phyloP scores from a whole-genome alignment of 2,113 vertebrate species.

The Aegotheles bennettii region DNA sequence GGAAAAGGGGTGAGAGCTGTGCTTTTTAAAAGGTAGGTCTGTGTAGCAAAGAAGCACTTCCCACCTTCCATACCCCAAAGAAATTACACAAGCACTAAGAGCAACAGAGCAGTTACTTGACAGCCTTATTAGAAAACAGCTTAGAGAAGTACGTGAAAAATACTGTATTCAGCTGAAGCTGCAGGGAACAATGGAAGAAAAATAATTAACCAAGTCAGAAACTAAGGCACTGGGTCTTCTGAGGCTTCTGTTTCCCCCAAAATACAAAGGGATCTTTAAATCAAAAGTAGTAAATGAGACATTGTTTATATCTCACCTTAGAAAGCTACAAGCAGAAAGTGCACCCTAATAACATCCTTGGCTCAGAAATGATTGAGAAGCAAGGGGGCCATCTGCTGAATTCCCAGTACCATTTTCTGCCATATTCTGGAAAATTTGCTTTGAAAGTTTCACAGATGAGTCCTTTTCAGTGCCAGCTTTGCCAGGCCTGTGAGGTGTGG shows the following conservation, averaged over 20 bases:
- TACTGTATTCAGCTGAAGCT: slow-evolving; percentile 28
- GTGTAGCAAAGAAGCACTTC: background rate
- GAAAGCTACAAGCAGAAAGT: slow-evolving; percentile 24
- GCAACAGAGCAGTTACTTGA: background rate
- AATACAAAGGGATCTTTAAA: slow-evolving; percentile 33
- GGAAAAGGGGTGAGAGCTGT: background rate
- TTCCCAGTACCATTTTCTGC: slow-evolving; percentile 15
- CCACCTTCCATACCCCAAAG: background rate
- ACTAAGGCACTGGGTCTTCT: background rate
- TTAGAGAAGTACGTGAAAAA: slow-evolving; percentile 6
- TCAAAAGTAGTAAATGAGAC: background rate
- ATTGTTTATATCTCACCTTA: slow-evolving; percentile 32
- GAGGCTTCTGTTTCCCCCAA: background rate
- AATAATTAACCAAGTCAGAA: slow-evolving; percentile 38
- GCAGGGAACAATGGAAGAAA: slow-evolving; percentile 11
- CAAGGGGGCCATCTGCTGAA: slow-evolving; percentile 66
- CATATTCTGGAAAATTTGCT: background rate
- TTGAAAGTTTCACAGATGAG: background rate
- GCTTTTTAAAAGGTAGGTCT: background rate
- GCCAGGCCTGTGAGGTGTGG: background rate
- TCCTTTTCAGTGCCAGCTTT: background rate
- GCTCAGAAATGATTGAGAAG: slow-evolving; percentile 39
- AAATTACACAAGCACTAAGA: background rate
- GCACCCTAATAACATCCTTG: slow-evolving; percentile 17
- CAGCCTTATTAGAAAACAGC: slow-evolving; percentile 13